Conservation (phyloP, 2,797 vertebrate genomes). For the Microcaecilia unicolor region DNA sequence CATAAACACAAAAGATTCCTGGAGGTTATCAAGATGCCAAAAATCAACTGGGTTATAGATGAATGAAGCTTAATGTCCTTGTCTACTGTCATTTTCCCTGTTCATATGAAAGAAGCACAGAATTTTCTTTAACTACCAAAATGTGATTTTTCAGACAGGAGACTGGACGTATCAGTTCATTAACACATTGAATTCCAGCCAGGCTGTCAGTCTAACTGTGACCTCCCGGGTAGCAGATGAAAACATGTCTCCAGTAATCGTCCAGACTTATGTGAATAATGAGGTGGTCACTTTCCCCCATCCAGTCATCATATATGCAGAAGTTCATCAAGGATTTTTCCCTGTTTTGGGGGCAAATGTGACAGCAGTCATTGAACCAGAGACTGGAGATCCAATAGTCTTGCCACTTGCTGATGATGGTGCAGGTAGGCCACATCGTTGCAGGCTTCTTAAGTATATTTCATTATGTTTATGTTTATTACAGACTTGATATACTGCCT, state of each 20-base stretch:
- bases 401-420: slow-evolving; percentile 48
- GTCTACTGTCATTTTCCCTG: too few relatives aligned
- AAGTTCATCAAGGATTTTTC: slow-evolving; percentile 35
- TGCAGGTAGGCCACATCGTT: too few relatives aligned
- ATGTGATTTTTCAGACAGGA: slow-evolving; percentile 37
- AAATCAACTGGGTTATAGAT: too few relatives aligned
- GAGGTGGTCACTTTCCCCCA: slow-evolving; percentile 24
- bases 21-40: too few relatives aligned
- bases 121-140: too few relatives aligned
- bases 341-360: slow-evolving; percentile 43
- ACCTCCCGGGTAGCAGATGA: slow-evolving; percentile 28
- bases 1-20: too few relatives aligned
- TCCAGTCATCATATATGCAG: slow-evolving; percentile 36
- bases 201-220: slow-evolving; percentile 38
- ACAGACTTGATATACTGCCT: too few relatives aligned
- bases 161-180: slow-evolving; percentile 41
- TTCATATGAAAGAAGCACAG: too few relatives aligned
- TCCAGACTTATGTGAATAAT: slow-evolving; percentile 31
- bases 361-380: slow-evolving; percentile 32
- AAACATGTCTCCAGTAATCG: slow-evolving; percentile 15
- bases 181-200: slow-evolving; percentile 22
- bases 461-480: too few relatives aligned
- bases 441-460: too few relatives aligned
- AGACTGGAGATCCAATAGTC: slow-evolving; percentile 8
- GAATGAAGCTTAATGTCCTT: too few relatives aligned